A percentile compares a stretch with the other conserved stretches of the same genome.
Conservation (phyloP, 2,113 vertebrate genomes). For the Micromys minutus region DNA sequence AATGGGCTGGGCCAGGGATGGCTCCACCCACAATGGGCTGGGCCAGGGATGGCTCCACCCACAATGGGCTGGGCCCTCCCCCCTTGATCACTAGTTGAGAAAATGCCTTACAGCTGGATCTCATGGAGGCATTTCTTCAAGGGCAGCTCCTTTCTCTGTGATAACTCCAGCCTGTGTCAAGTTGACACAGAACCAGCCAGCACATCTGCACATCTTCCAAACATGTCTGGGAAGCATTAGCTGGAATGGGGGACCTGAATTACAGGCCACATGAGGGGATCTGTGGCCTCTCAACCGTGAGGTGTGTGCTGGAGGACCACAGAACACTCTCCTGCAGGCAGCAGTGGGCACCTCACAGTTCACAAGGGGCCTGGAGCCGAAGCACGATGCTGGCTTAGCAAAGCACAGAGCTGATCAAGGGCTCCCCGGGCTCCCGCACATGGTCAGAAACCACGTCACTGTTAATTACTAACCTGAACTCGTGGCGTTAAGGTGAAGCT, state of each 20-base stretch:
- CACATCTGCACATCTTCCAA: no score
- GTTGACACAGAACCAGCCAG: no score
- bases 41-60: no score
- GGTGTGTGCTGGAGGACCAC: not conserved
- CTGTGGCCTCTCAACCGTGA: not conserved
- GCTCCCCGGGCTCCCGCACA: not conserved
- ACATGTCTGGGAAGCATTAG: not conserved
- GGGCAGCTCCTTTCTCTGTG: no score
- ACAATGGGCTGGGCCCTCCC: no score
- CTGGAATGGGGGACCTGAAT: not conserved
- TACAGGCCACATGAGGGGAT: not conserved
- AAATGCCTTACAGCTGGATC: no score
- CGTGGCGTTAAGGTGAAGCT: not conserved
- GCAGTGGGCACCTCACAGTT: not conserved
- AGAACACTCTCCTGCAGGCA: not conserved
- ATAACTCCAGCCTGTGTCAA: no score
- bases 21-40: no score
- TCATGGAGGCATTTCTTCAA: no score
- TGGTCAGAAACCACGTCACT: not conserved
- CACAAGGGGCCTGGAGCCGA: not conserved
- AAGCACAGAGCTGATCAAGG: not conserved
- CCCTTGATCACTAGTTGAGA: no score
- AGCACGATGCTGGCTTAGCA: no score
- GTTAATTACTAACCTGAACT: not conserved
- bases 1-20: no score